A percentile compares a stretch with the other conserved stretches of the same genome.
Evolutionary conservation across 2,888 invertebrate genomes (phyloP).

Genomic region (Oscheius sp.): DNA sequence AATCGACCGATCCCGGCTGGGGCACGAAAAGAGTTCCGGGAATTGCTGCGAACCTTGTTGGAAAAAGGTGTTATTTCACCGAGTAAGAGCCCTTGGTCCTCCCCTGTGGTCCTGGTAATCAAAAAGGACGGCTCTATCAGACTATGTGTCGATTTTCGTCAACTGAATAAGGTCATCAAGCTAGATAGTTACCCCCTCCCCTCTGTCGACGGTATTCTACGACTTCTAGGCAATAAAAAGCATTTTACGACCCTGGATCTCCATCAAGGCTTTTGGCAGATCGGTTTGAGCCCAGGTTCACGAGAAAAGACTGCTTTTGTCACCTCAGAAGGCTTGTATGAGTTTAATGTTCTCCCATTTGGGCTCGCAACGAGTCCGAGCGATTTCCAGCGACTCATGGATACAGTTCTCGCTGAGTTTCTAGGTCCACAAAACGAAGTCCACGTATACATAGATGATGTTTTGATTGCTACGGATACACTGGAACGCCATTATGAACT

Average conservation of each 20-base stretch:
- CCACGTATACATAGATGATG: slow-evolving; percentile 59
- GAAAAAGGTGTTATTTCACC: too few species aligned
- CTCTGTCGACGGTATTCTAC: slow-evolving; percentile 44
- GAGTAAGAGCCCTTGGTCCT: too few species aligned
- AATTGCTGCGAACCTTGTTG: too few species aligned
- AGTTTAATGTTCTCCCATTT: slow-evolving; percentile 63
- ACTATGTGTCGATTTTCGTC: slow-evolving; percentile 58
- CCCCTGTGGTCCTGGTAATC: slow-evolving; percentile 36
- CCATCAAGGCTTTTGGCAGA: slow-evolving; percentile 59
- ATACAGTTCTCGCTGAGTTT: slow-evolving; percentile 40
- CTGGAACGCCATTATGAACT: slow-evolving; percentile 42
- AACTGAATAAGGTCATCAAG: slow-evolving; percentile 48
- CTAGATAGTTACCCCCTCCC: slow-evolving; percentile 59
- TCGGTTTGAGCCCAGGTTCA: slow-evolving; percentile 43
- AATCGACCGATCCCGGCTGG: too few species aligned
- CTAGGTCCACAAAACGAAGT: slow-evolving; percentile 23
- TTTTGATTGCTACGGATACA: slow-evolving; percentile 47
- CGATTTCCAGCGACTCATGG: slow-evolving; percentile 62
- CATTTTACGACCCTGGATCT: slow-evolving; percentile 54
- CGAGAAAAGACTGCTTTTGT: slow-evolving; percentile 60
- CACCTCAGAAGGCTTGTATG: slow-evolving; percentile 47
- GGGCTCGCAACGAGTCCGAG: slow-evolving; percentile 62
- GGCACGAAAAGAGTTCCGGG: too few species aligned
- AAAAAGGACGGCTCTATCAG: slow-evolving; percentile 53
- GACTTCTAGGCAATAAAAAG: slow-evolving; percentile 38